phyloP scores from a whole-genome alignment of 2,888 invertebrate genomes.

The Heliconius ismenius region DNA sequence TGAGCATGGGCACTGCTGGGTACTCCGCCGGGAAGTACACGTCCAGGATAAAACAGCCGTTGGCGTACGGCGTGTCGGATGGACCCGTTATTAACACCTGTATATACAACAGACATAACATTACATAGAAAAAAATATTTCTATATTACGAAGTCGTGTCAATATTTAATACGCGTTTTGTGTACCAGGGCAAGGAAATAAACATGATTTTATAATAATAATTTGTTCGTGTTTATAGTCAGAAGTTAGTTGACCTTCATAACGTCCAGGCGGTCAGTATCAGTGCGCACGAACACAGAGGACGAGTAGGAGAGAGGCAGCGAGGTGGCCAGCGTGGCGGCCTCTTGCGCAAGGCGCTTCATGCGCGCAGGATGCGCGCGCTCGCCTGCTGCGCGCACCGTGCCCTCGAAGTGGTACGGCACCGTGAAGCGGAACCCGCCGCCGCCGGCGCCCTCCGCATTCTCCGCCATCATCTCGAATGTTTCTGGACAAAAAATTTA shows the following conservation, averaged over 20 bases:
- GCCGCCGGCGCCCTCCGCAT: slow-evolving; percentile 82
- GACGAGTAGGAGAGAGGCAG: slow-evolving; percentile 96
- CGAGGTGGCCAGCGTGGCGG: slow-evolving; percentile 95
- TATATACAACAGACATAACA: not conserved
- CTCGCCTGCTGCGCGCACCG: slow-evolving; percentile 92
- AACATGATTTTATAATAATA: too few species aligned
- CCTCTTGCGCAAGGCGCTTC: slow-evolving; percentile 96
- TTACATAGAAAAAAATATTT: too few species aligned
- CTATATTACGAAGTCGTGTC: too few species aligned
- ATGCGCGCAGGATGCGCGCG: slow-evolving; percentile 93
- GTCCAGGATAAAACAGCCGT: slow-evolving; percentile 95
- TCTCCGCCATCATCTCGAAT: slow-evolving; percentile 94
- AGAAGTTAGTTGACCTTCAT: slow-evolving; percentile 91
- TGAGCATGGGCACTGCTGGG: slow-evolving; percentile 93
- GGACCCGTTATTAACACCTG: slow-evolving; percentile 95
- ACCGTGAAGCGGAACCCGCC: slow-evolving; percentile 91
- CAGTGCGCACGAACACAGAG: slow-evolving; percentile 97
- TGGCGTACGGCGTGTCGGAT: slow-evolving; percentile 94
- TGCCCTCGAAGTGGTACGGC: slow-evolving; percentile 94
- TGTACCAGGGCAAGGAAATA: too few species aligned
- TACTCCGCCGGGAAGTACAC: slow-evolving; percentile 93
- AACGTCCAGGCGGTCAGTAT: slow-evolving; percentile 95
- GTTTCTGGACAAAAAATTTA: slow-evolving; percentile 83
- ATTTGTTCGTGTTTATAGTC: too few species aligned
- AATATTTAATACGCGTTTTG: too few species aligned